Conservation (phyloP, 2,797 vertebrate genomes). For the Pteronotus mesoamericanus region DNA sequence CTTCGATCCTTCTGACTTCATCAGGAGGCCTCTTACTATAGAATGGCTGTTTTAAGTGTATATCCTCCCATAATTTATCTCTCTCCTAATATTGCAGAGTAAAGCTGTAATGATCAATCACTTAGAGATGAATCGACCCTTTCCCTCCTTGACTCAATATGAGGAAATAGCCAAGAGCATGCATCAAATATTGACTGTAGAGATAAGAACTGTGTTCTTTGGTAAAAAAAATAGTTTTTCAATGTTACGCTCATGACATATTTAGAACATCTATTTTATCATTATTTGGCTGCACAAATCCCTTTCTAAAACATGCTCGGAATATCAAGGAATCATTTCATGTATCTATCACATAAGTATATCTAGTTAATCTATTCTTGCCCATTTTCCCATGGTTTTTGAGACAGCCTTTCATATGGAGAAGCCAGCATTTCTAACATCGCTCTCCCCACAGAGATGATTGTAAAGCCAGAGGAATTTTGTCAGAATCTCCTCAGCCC, state of each 20-base stretch:
- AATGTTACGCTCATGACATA: constrained; percentile 42
- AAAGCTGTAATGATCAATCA: constrained; percentile 55
- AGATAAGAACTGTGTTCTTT: constrained; percentile 53
- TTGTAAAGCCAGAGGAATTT: neutral
- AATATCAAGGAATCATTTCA: constrained; percentile 28
- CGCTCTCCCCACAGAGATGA: neutral
- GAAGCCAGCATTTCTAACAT: constrained; percentile 2
- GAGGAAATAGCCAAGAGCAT: constrained; percentile 32
- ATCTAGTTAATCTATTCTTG: constrained; percentile 22
- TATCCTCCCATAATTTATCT: constrained; percentile 39
- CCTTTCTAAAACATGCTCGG: constrained; percentile 22
- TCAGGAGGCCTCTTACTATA: neutral
- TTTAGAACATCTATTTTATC: constrained; percentile 60
- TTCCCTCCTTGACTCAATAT: constrained; percentile 44
- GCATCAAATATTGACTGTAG: constrained; percentile 60
- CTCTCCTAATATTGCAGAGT: neutral
- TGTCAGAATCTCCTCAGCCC: neutral
- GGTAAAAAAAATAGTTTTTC: constrained; percentile 27
- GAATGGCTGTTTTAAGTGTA: constrained; percentile 44
- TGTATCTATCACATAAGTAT: neutral
- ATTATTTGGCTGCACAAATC: constrained; percentile 51
- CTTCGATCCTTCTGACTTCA: neutral
- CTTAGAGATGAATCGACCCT: constrained; percentile 37
- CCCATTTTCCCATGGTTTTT: neutral
- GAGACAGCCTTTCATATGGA: neutral